Conservation (phyloP, 1,140 invertebrate species). For the Pentalonia nigronervosa region DNA sequence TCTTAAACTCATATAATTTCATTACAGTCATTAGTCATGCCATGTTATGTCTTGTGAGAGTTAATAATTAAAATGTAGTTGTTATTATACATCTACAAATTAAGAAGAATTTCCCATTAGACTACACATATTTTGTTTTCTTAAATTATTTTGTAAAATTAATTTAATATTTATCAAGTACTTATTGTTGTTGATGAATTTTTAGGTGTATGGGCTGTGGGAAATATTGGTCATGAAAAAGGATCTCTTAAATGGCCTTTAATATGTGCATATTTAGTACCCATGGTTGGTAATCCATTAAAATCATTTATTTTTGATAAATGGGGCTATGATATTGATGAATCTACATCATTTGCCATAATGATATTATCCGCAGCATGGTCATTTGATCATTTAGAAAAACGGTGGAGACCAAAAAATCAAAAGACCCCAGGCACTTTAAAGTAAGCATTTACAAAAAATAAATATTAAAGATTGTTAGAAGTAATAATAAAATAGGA, state of each 20-base stretch:
- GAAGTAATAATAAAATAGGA: neutral
- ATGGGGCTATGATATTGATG: slow-evolving; percentile 68
- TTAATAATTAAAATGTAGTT: too few relatives aligned
- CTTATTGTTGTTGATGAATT: slow-evolving; percentile 43
- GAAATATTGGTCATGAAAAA: slow-evolving; percentile 85
- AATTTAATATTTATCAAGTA: neutral
- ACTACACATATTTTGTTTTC: neutral
- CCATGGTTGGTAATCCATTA: slow-evolving; percentile 68
- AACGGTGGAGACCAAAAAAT: slow-evolving; percentile 77
- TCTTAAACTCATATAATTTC: neutral
- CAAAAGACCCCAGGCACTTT: slow-evolving; percentile 66
- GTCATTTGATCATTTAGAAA: slow-evolving; percentile 77
- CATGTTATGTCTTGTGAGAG: neutral
- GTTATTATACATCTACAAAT: too few relatives aligned
- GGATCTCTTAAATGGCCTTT: slow-evolving; percentile 75
- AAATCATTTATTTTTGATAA: slow-evolving; percentile 54
- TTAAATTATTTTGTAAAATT: neutral
- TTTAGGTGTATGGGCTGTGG: slow-evolving; percentile 86
- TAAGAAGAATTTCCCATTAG: neutral
- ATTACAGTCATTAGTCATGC: neutral
- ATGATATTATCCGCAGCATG: slow-evolving; percentile 72
- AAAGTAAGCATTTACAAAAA: slow-evolving; percentile 63
- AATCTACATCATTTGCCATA: slow-evolving; percentile 72
- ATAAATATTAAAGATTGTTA: neutral
- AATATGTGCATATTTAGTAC: slow-evolving; percentile 71